A percentile compares a stretch with the other conserved stretches of the same genome.
phyloP scores from a whole-genome alignment of 2,888 invertebrate species.

The Magallana nippona region DNA sequence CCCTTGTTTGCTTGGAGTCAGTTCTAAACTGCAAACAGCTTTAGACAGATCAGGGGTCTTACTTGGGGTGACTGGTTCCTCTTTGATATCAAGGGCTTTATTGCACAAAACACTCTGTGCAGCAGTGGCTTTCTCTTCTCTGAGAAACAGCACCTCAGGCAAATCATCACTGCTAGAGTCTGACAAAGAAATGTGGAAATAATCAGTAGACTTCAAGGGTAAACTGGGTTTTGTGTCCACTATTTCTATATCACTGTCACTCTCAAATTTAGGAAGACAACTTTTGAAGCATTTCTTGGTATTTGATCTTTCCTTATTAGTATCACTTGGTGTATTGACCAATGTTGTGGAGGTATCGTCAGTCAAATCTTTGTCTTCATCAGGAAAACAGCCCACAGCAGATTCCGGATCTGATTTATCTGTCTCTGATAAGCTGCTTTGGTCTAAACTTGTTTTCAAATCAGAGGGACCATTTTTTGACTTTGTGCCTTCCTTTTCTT shows the following conservation, averaged over 20 bases:
- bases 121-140: neutral
- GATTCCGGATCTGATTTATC: too few relatives aligned
- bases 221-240: neutral
- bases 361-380: too few relatives aligned
- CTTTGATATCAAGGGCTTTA: neutral
- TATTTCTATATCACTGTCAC: constrained; percentile 28
- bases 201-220: neutral
- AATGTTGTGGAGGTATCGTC: neutral
- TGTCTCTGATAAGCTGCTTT: neutral
- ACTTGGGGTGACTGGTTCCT: neutral
- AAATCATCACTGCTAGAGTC: constrained; percentile 40
- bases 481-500: neutral
- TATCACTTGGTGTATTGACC: neutral
- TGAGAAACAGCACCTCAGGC: constrained; percentile 33
- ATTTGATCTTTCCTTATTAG: neutral
- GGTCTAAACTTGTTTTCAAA: neutral
- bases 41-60: neutral
- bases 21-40: neutral
- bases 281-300: constrained; percentile 9
- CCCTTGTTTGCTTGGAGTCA: neutral
- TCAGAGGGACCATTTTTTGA: neutral
- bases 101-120: neutral
- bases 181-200: constrained; percentile 14
- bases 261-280: constrained; percentile 5
- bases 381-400: too few relatives aligned